These are phyloP conservation scores for Nothobranchius kuhntae DNA, from an alignment of 2,113 vertebrate genomes.

Conservation along the genomic window DNA sequence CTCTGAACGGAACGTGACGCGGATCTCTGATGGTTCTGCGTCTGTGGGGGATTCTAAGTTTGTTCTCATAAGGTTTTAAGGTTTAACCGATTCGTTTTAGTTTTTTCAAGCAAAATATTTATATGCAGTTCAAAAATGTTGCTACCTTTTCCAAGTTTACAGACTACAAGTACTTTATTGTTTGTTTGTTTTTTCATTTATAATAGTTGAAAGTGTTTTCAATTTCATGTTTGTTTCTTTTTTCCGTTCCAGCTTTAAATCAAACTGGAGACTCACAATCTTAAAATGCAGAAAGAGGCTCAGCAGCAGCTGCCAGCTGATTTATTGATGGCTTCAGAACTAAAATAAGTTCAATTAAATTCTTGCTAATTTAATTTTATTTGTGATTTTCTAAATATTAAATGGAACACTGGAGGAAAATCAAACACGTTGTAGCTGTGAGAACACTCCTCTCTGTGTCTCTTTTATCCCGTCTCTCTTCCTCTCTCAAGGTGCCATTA, in stretches of 20 bases:
- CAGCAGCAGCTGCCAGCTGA: slow-evolving; percentile 23
- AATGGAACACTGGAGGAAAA: slow-evolving; percentile 27
- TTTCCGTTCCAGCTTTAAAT: neutral
- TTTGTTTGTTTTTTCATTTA: too few species aligned
- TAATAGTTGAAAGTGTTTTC: too few species aligned
- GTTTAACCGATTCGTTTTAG: too few species aligned
- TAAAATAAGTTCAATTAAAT: slow-evolving; percentile 23
- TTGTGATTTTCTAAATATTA: slow-evolving; percentile 46
- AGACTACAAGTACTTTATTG: too few species aligned
- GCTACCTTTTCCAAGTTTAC: too few species aligned
- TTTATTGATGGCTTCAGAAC: slow-evolving; percentile 40
- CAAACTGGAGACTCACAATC: neutral
- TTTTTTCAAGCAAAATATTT: too few species aligned
- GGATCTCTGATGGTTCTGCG: too few species aligned
- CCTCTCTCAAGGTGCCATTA: slow-evolving; percentile 77
- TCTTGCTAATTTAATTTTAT: slow-evolving; percentile 29
- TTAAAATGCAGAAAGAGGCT: neutral
- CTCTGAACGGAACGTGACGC: too few species aligned
- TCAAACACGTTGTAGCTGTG: neutral
- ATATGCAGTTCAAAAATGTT: too few species aligned
- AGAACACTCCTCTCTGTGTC: slow-evolving; percentile 12
- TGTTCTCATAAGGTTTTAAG: too few species aligned
- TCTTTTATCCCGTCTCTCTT: slow-evolving; percentile 3
- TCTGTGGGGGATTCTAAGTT: too few species aligned
- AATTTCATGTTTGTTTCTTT: neutral